phyloP scores from a whole-genome alignment of 2,888 invertebrate species.

The Drosophila lutescens region DNA sequence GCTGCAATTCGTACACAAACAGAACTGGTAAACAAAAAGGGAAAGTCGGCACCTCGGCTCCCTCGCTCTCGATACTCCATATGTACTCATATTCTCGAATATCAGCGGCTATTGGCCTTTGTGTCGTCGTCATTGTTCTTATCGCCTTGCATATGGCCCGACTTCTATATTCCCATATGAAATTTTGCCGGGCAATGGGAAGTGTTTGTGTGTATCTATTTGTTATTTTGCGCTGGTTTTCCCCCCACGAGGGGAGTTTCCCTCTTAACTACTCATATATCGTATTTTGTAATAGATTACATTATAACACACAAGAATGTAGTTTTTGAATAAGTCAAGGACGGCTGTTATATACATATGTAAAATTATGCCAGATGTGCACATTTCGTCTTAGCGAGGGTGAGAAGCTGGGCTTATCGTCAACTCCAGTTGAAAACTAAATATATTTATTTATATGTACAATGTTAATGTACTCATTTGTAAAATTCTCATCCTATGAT shows the following conservation, averaged over 20 bases:
- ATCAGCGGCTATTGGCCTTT: slow-evolving; percentile 72
- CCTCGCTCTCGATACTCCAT: slow-evolving; percentile 4
- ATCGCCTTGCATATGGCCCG: slow-evolving; percentile 55
- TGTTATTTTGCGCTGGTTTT: slow-evolving; percentile 12
- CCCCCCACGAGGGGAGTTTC: neutral
- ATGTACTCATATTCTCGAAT: slow-evolving; percentile 24
- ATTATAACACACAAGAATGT: slow-evolving; percentile 10
- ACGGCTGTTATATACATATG: slow-evolving; percentile 22
- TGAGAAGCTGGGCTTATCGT: neutral
- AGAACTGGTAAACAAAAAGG: slow-evolving; percentile 51
- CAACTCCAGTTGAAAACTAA: neutral
- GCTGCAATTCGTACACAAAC: slow-evolving; percentile 10
- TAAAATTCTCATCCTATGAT: neutral
- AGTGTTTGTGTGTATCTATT: slow-evolving; percentile 11
- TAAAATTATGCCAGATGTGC: slow-evolving; percentile 10
- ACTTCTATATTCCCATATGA: slow-evolving; percentile 8
- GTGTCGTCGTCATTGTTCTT: slow-evolving; percentile 64
- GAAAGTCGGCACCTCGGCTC: slow-evolving; percentile 47
- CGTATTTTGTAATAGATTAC: neutral
- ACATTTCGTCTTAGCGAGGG: no score
- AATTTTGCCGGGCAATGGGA: slow-evolving; percentile 1
- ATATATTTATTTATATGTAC: no score
- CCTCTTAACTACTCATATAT: slow-evolving; percentile 4
- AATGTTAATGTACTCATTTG: no score
- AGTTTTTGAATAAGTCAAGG: slow-evolving; percentile 61